Evolutionary conservation across 1,140 invertebrate genomes (phyloP), one percentile per base, ranked within the genome.

Genomic region (Brachionus rotundiformis): DNA sequence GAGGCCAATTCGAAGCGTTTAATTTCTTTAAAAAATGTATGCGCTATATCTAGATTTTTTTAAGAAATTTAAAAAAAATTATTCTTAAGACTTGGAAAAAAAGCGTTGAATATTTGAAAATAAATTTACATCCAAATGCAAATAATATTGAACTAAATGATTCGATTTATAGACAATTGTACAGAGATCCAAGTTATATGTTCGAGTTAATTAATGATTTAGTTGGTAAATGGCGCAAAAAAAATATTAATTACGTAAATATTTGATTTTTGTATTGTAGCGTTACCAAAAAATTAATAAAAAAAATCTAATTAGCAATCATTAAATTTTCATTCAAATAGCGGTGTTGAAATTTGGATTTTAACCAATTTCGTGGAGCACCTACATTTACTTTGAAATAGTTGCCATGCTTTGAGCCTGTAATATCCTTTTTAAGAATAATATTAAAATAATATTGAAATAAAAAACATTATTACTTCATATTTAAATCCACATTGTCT

Each of bases 1-100:
- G 86, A 87, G 84, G 86, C 33, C 19, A 25, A 44, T 25, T 44
- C 68, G 23, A 44, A 44, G 4, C 33, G 68, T 13, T 44, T 87
- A 82, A 54, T 10, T 54, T 54, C 47, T 7, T 59, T 77, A n/a
- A 59, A 19, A 77, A 36, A 54, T 59, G 44, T 77, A 36, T 23
- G n/a, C 23, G 19, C 0, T 6, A n/a, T 4, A 36, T 3, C 7
- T 10, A 33, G 11, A 23, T 10, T 23, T 16, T 33, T 31, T 33
- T 16, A 44, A 10, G 23, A 27, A 27, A 16, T 31, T 41, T 7
- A 7, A n/a, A 54, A 31, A 49, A 31, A 49, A 49, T 33, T 19
- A 59, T 73, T 27, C 27, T 11, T 19, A 27, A 73, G 73, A 25
- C 44, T 19, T 77, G 73, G 47, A 54, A 19, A 41, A 77, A 54